Base-by-base conservation (phyloP, 2,113 vertebrate species). In the Mobula birostris region DNA sequence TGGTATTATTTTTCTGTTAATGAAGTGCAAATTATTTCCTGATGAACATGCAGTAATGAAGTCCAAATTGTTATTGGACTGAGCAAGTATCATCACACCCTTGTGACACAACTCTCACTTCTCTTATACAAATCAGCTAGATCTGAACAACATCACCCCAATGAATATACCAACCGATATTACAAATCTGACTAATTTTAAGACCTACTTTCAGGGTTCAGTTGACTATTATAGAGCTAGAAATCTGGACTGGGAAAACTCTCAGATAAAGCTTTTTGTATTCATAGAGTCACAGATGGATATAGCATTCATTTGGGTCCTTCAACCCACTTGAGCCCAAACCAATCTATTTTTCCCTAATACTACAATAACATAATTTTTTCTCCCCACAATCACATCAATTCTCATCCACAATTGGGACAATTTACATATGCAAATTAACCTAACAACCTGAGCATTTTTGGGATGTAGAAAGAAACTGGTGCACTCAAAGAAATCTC, bases 21-120 rank as follows among this genome's bases (percentile, higher is more conserved):
- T 91, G 56, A 61, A 87, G 9, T 91, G 15, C 66, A 40, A 32
- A 70, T 92, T 72, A 92, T 11, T 92, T 72, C 66, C 40, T 92
- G 88, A 14, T 91, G n/a, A 91, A 68, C 29, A 11, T 32, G 63
- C 87, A 91, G 87, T 21, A 70, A 91, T 70, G 66, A 72, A 92
- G n/a, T 24, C 11, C 8, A 63, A 92, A 92, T 24, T 92, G 36
- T 70, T 92, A 92, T 92, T 70, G 32, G 17, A 61, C 56, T 15
- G 9, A 85, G 24, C 1, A 24, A 21, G 24, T n/a, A 61, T 61
- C 27, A 61, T 87, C 83, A 87, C 56, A 87, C 12, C 56, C 19
- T 11, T 27, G 48, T 12, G 82, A 85, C 24, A 12, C 17, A 15
- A 58, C 56, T 29, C 32, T 48, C 5, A 82, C 21, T 82, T 17